Base-by-base conservation (phyloP, 2,888 invertebrate genomes). In the Parnassius mnemosyne region DNA sequence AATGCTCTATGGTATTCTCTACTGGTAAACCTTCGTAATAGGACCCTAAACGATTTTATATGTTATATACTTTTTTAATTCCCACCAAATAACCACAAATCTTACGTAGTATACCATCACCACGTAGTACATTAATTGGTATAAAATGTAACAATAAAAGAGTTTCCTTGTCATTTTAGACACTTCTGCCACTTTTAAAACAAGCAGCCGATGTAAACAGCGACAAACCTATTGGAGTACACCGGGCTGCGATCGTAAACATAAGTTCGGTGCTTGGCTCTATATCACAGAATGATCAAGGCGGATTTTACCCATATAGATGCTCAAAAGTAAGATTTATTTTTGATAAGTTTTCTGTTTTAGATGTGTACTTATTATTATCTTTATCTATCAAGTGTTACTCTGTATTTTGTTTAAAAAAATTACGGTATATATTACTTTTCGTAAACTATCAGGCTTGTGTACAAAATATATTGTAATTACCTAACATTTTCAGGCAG, bases 221-320 rank as follows among this genome's bases (percentile, higher is more conserved):
- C 3, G 83, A 89, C 13, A 73, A 85, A 61, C 92, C 93, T 9
- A 81, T 95, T 78, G 94, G 95, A 7, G 82, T 92, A 10, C 75
- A 89, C 10, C 93, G 94, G 68, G 95, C 96, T 0, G 94, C 94
- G n/a, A 92, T 98, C 50, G 92, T 97, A 61, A 97, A 98, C 80
- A 95, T 97, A 92, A 94, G 95, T 71, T 97, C 97, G 0, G 89
- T 94, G 61, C 92, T 98, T 52, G 97, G 95, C 3, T 97, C 97
- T 10, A 95, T 97, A 60, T 85, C 92, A 47, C 86, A 93, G 60
- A 97, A 97, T 79, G 92, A 89, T 42, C 93, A 94, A 63, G 97
- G 97, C 16, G 97, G 96, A 43, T 93, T 94, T 76, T 97, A 97
- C 82, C 95, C 97, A 0, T 98, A 98, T 78, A 93, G 97, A 71